Base-by-base conservation (phyloP, 2,888 invertebrate species). In the Phorcus lineatus region DNA sequence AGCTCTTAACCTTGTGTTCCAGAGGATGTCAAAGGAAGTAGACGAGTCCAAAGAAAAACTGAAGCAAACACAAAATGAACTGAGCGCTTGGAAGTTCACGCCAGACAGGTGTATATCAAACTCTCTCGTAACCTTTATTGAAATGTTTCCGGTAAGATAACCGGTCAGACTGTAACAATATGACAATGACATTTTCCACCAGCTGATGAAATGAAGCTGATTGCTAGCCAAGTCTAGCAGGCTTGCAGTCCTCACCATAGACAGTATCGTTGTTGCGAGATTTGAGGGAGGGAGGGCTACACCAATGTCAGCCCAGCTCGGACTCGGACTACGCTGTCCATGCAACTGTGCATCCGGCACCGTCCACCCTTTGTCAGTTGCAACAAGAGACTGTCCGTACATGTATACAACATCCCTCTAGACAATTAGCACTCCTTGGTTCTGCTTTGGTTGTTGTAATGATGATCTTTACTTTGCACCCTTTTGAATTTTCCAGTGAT, bases 81-180 rank as follows among this genome's bases (percentile, higher is more conserved):
- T 99, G 70, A 97, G 97, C 80, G 99, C 99, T 2, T 99, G 99
- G 98, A 99, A 99, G 94, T 99, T 99, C 94, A 99, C 99, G 17
- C 98, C 99, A n/a, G 99, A 99, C 94, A 98, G 95, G 95, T 95
- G 92, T 89, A 84, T 89, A 89, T 89, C 87, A 84, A 78, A 84
- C 80, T 77, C 55, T 81, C 79, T 79, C 79, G 81, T 89, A 87
- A 88, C 87, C 83, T 84, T 88, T 86, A 62, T 77, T 40, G 77
- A 36, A 62, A 62, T n/a, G 40, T 47, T 54, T 54, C 77, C 77
- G 62, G 76, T 70, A 36, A 70, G 70, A 70, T 70, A 70, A 36
- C 70, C 70, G 70, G 70, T 70, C 70, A 28, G 40, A 70, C 70
- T 70, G 17, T 13, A 70, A 28, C 70, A 70, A 19, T 70, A 24